Base-by-base conservation (phyloP, 2,113 vertebrate species). In the Thunnus maccoyii region DNA sequence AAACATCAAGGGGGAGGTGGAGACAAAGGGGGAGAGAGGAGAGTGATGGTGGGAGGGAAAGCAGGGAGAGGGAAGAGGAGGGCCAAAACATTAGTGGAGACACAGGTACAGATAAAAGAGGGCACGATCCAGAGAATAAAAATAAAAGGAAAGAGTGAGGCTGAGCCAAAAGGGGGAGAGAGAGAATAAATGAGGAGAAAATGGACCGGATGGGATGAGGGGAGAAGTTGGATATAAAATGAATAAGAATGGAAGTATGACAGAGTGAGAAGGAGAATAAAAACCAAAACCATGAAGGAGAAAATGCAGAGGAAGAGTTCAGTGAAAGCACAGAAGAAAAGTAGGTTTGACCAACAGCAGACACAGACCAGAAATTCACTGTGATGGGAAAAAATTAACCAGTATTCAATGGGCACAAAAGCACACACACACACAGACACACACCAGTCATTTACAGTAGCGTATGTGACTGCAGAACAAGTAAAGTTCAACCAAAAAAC, bases 1-100 rank as follows among this genome's bases (percentile, higher is more conserved):
- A 69, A 76, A 84, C 66, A 83, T 78, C 70, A 50, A 67, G 68
- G 25, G 22, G 62, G 52, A 63, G 77, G 15, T 13, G n/a, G 30
- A 60, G 69, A 74, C 58, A 25, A 30, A 63, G 62, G 54, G 44
- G 36, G 46, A 12, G 54, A 22, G 50, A 14, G 27, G 4, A 12
- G 41, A 51, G 51, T 1, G n/a, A n/a, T 20, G 3, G 18, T 48
- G 2, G 46, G 16, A 47, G 48, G 58, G 36, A 46, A n/a, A 36
- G n/a, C 12, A 36, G 47, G 20, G 62, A 72, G 36, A 41, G 36
- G 36, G 36, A 58, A 9, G 50, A 20, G 16, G 20, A 17, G 44
- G 58, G 25, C 10, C 5, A 41, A 55, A 25, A 51, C 7, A 48
- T 27, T 46, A 68, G 16, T 2, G 55, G 47, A n/a, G 32, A 3